These are phyloP conservation scores for Chanos chanos DNA, from an alignment of 2,797 vertebrate genomes.

Conservation along the genomic window DNA sequence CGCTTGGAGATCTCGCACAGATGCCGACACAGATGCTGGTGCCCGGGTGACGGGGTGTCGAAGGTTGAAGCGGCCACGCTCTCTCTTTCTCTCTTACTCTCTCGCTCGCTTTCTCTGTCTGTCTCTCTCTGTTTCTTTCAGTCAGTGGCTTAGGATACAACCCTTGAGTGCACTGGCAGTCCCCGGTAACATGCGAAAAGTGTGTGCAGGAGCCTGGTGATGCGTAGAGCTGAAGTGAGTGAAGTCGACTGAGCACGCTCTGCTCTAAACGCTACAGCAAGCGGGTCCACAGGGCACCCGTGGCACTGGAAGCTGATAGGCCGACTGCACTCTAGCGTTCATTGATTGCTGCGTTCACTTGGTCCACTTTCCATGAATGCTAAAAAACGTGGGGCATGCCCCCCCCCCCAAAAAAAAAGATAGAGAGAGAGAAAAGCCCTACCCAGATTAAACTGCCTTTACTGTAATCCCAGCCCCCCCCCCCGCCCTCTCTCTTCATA, in stretches of 20 bases:
- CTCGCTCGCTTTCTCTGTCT: background rate
- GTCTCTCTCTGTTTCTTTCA: conserved; percentile 11
- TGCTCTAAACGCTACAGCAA: conserved; percentile 61
- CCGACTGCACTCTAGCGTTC: conserved; percentile 65
- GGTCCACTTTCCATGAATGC: conserved; percentile 68
- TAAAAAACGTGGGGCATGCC: conserved; percentile 58
- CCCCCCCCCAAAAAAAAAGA: conserved; percentile 44
- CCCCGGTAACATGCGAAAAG: conserved; percentile 13
- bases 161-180: conserved; percentile 6
- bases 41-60: conserved; percentile 5
- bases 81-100: conserved; percentile 8
- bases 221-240: conserved; percentile 60
- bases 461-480: conserved; percentile 65
- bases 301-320: conserved; percentile 67
- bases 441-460: conserved; percentile 66
- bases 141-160: conserved; percentile 17
- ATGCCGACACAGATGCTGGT: conserved; percentile 48
- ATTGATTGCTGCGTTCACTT: conserved; percentile 61
- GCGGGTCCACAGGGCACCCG: conserved; percentile 67
- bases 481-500: conserved; percentile 15
- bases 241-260: conserved; percentile 65
- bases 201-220: conserved; percentile 20
- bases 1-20: conserved; percentile 38
- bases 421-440: conserved; percentile 28
- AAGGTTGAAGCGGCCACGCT: too few relatives aligned